Evolutionary conservation across 2,113 vertebrate species (phyloP).

Genomic region (Cheilinus undulatus): DNA sequence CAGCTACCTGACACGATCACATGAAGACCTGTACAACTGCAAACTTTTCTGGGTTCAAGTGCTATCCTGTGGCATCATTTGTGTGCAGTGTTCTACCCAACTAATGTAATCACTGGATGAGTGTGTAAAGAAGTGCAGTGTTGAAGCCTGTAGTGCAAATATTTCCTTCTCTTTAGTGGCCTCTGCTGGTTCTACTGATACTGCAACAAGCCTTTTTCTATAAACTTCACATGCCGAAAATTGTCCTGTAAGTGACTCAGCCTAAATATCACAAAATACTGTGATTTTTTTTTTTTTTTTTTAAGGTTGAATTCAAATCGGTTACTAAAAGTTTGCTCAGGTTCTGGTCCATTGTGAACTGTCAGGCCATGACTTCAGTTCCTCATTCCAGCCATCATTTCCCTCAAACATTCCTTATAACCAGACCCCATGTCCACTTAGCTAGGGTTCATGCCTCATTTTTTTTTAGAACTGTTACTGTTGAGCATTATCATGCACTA

Average conservation of each 20-base stretch:
- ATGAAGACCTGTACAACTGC: background rate
- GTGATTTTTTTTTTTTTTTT: background rate
- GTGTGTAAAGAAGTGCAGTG: conserved; percentile 7
- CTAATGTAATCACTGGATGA: background rate
- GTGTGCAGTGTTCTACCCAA: conserved; percentile 14
- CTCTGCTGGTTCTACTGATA: background rate
- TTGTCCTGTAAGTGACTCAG: background rate
- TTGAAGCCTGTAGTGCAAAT: background rate
- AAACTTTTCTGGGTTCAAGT: background rate
- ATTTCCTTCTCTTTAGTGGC: background rate
- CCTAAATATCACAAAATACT: conserved; percentile 1
- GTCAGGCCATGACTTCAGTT: background rate
- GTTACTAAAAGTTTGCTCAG: background rate
- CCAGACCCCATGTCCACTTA: background rate
- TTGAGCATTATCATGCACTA: conserved; percentile 13
- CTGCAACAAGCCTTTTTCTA: background rate
- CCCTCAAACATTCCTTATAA: conserved; percentile 11
- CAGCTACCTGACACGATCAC: background rate
- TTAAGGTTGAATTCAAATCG: background rate
- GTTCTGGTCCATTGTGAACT: background rate
- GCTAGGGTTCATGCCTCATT: background rate
- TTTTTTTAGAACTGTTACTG: conserved; percentile 18
- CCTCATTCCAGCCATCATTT: background rate
- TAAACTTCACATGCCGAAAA: background rate
- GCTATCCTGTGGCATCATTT: background rate